Percentiles rank a stretch among this genome's conserved stretches.
Conservation (phyloP, 2,113 vertebrate genomes). For the Nasalis larvatus region DNA sequence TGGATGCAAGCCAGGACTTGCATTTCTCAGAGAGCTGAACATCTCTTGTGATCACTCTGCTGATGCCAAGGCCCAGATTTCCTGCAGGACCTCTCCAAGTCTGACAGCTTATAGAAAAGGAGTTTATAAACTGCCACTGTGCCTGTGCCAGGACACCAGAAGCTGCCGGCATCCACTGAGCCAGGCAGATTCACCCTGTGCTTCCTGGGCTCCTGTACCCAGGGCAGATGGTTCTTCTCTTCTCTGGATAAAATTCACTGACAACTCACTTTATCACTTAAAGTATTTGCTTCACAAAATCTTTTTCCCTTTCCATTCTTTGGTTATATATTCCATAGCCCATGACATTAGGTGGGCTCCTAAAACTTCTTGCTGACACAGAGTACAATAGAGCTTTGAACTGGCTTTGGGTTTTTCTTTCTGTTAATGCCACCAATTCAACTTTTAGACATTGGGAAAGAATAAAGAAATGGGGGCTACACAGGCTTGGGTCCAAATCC, state of each 20-base stretch:
- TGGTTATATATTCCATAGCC: background rate
- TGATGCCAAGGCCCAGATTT: background rate
- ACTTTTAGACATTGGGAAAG: background rate
- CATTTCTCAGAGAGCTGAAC: background rate
- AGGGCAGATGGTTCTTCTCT: slow-evolving; percentile 1
- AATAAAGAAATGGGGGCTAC: background rate
- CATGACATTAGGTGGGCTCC: background rate
- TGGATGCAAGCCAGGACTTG: background rate
- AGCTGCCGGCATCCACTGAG: background rate
- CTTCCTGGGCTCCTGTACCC: background rate
- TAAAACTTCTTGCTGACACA: background rate
- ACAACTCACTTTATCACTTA: background rate
- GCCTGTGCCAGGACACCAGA: background rate
- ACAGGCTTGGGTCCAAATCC: background rate
- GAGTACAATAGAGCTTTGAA: background rate
- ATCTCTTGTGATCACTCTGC: background rate
- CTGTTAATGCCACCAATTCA: background rate
- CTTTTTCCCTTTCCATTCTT: background rate
- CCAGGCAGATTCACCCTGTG: background rate
- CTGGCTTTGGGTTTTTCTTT: background rate
- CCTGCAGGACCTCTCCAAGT: background rate
- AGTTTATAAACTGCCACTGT: background rate
- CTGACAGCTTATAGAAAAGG: background rate
- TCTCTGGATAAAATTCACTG: background rate
- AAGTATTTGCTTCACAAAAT: background rate